phyloP scores from a whole-genome alignment of 2,888 invertebrate genomes.

The Agrotis puta region DNA sequence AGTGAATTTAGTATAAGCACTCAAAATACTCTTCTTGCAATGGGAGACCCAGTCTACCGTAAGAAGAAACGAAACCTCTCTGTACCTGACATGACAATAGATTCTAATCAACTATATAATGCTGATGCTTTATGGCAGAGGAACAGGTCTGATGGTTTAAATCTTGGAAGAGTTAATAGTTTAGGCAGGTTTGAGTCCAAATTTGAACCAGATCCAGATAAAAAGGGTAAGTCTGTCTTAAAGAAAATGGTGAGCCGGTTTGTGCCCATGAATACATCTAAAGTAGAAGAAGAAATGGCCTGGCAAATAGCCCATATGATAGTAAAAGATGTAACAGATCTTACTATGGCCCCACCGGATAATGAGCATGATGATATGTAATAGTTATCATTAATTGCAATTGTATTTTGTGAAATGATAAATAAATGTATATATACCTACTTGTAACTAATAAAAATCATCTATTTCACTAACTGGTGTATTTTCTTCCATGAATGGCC shows the following conservation, averaged over 20 bases:
- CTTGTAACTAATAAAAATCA: slow-evolving; percentile 63
- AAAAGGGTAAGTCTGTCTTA: slow-evolving; percentile 86
- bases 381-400: slow-evolving; percentile 72
- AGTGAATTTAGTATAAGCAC: slow-evolving; percentile 95
- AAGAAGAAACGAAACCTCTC: slow-evolving; percentile 88
- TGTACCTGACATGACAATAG: slow-evolving; percentile 94
- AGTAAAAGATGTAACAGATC: slow-evolving; percentile 97
- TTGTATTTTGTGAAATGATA: slow-evolving; percentile 82
- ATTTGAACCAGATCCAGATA: slow-evolving; percentile 95
- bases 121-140: slow-evolving; percentile 97
- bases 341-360: slow-evolving; percentile 93
- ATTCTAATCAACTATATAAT: slow-evolving; percentile 95
- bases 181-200: slow-evolving; percentile 98
- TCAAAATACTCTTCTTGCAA: slow-evolving; percentile 94
- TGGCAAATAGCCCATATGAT: slow-evolving; percentile 99
- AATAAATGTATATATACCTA: slow-evolving; percentile 71
- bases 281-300: slow-evolving; percentile 98
- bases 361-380: slow-evolving; percentile 82
- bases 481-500: slow-evolving; percentile 4
- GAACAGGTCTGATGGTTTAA: slow-evolving; percentile 93
- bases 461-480: slow-evolving; percentile 55
- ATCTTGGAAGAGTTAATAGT: slow-evolving; percentile 96
- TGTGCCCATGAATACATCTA: slow-evolving; percentile 96
- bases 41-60: slow-evolving; percentile 91
- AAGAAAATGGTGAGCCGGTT: slow-evolving; percentile 94